Evolutionary conservation across 2,797 vertebrate species (phyloP).

Genomic region (Knipowitschia caucasica): DNA sequence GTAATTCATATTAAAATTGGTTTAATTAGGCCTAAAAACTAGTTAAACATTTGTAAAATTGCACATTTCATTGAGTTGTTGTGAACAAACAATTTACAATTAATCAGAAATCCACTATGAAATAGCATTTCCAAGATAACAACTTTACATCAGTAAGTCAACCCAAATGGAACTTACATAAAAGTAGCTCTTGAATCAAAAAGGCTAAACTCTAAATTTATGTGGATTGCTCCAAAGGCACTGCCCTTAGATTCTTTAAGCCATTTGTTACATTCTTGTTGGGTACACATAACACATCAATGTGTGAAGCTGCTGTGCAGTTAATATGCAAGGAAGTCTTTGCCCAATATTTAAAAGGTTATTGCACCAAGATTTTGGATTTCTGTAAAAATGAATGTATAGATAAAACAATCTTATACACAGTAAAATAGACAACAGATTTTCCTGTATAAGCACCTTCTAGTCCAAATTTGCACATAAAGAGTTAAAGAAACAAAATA

Average conservation of each 20-base stretch:
- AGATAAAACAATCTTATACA: not conserved
- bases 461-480: too few relatives aligned
- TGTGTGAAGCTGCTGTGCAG: not conserved
- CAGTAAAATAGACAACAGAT: too few relatives aligned
- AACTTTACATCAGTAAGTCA: slow-evolving; percentile 12
- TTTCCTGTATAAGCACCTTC: too few relatives aligned
- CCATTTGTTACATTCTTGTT: slow-evolving; percentile 26
- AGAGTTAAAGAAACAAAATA: slow-evolving; percentile 26
- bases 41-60: not conserved
- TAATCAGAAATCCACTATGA: not conserved
- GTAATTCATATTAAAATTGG: not conserved
- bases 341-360: not conserved
- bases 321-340: not conserved
- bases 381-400: not conserved
- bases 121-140: slow-evolving; percentile 18
- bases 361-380: not conserved
- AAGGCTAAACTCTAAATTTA: slow-evolving; percentile 12
- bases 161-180: not conserved
- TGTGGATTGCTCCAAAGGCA: slow-evolving; percentile 57
- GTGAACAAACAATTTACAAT: not conserved
- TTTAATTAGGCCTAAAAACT: not conserved
- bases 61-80: not conserved
- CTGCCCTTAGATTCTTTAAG: slow-evolving; percentile 32
- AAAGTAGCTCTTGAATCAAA: not conserved
- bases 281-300: not conserved